Percentiles rank a stretch among this genome's conserved stretches.
These are phyloP conservation scores for Dipodomys ordii DNA, from an alignment of 2,113 vertebrate genomes.

Conservation along the genomic window DNA sequence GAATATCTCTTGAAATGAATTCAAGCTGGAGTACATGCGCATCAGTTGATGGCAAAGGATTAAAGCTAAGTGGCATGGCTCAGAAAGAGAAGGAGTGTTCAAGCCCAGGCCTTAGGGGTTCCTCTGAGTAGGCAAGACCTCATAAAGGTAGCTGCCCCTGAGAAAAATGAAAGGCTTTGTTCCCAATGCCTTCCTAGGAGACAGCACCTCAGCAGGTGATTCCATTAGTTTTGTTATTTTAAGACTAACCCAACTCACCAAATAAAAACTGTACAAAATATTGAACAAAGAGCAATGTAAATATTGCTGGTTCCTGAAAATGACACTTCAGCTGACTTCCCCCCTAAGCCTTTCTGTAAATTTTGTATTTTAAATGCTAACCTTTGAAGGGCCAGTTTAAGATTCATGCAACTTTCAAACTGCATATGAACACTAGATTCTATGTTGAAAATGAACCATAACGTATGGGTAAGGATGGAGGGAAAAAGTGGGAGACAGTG, in stretches of 20 bases:
- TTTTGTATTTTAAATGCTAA: conserved; percentile 45
- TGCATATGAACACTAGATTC: neutral
- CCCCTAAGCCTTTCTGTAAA: neutral
- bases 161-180: neutral
- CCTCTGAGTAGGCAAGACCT: accelerated
- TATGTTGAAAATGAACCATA: too few species aligned
- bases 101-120: accelerated
- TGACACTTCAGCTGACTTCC: neutral
- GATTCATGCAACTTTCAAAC: conserved; percentile 51
- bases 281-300: neutral
- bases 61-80: neutral
- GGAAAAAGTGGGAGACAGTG: too few species aligned
- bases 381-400: conserved; percentile 21
- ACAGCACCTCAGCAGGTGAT: neutral
- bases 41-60: neutral
- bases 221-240: conserved; percentile 1
- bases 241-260: conserved; percentile 28
- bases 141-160: neutral
- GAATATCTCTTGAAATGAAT: neutral
- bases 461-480: too few species aligned
- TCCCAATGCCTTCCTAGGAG: neutral
- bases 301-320: conserved; percentile 25
- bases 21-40: neutral
- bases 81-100: neutral
- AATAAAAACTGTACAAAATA: conserved; percentile 42